These are phyloP conservation scores for Cyprinodon diabolis DNA, from an alignment of 2,797 vertebrate species.

Conservation along the genomic window DNA sequence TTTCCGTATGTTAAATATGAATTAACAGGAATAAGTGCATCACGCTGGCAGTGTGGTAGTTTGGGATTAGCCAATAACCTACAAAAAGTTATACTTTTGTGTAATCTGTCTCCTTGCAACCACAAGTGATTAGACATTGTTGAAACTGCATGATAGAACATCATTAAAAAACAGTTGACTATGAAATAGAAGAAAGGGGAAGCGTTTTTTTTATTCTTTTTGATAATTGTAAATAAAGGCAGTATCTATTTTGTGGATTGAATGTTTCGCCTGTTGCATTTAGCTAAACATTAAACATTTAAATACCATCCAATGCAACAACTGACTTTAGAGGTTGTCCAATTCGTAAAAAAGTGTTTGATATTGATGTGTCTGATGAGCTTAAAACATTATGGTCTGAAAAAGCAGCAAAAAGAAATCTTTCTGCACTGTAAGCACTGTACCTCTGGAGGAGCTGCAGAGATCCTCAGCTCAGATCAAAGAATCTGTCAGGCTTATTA, in stretches of 20 bases:
- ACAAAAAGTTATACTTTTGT: too few species aligned
- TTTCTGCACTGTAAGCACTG: too few species aligned
- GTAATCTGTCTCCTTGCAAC: too few species aligned
- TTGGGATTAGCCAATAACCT: neutral
- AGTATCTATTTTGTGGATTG: too few species aligned
- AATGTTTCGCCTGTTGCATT: too few species aligned
- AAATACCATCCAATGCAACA: neutral
- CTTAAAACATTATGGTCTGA: too few species aligned
- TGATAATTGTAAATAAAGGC: neutral
- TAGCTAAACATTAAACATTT: too few species aligned
- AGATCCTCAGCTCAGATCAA: neutral
- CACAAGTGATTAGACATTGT: too few species aligned
- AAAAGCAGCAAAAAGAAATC: too few species aligned
- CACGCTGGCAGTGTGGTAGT: neutral
- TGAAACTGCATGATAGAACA: too few species aligned
- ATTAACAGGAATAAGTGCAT: neutral
- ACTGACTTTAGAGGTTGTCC: neutral
- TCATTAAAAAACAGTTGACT: neutral
- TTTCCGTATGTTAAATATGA: neutral
- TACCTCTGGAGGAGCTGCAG: too few species aligned
- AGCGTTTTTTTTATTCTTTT: neutral
- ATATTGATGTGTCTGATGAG: too few species aligned
- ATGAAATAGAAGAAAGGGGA: neutral
- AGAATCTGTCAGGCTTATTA: neutral
- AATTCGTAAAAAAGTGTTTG: neutral